Evolutionary conservation across 2,113 vertebrate genomes (phyloP).

Genomic region (Brachirus orientalis): DNA sequence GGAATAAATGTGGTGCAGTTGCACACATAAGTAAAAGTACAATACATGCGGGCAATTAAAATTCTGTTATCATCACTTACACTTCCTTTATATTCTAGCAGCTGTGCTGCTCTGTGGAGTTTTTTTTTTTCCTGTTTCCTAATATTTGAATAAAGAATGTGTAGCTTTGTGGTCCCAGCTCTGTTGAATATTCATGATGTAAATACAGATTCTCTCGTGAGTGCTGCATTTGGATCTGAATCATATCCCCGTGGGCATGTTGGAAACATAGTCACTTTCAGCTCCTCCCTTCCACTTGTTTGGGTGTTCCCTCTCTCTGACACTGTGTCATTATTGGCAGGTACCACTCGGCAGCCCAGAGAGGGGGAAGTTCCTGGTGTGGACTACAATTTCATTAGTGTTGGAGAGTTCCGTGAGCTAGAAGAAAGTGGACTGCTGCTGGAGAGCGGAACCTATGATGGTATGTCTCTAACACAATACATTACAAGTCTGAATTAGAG

Average conservation of each 20-base stretch:
- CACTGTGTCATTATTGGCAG: slow-evolving; percentile 76
- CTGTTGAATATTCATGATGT: slow-evolving; percentile 68
- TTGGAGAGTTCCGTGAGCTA: slow-evolving; percentile 93
- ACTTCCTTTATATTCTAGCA: slow-evolving; percentile 33
- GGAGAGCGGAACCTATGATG: slow-evolving; percentile 98
- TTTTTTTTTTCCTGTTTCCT: slow-evolving; percentile 12
- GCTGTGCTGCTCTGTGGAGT: slow-evolving; percentile 23
- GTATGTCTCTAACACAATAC: slow-evolving; percentile 68
- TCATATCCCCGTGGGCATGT: slow-evolving; percentile 46
- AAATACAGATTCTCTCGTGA: slow-evolving; percentile 46
- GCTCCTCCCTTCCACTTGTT: neutral
- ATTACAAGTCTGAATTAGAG: too few relatives aligned
- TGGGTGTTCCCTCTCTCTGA: slow-evolving; percentile 22
- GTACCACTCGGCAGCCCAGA: slow-evolving; percentile 95
- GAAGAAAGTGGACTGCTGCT: slow-evolving; percentile 95
- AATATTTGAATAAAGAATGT: slow-evolving; percentile 58
- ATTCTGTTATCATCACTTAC: slow-evolving; percentile 29
- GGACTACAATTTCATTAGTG: slow-evolving; percentile 98
- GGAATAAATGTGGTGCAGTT: too few relatives aligned
- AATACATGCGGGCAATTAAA: slow-evolving; percentile 42
- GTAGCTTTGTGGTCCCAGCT: slow-evolving; percentile 30
- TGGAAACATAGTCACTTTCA: slow-evolving; percentile 18
- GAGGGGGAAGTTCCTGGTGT: slow-evolving; percentile 97
- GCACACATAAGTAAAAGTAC: slow-evolving; percentile 7
- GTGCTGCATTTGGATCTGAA: slow-evolving; percentile 39